These are phyloP conservation scores for Nematopogon swammerdamellus DNA, from an alignment of 2,888 invertebrate genomes.

Conservation along the genomic window DNA sequence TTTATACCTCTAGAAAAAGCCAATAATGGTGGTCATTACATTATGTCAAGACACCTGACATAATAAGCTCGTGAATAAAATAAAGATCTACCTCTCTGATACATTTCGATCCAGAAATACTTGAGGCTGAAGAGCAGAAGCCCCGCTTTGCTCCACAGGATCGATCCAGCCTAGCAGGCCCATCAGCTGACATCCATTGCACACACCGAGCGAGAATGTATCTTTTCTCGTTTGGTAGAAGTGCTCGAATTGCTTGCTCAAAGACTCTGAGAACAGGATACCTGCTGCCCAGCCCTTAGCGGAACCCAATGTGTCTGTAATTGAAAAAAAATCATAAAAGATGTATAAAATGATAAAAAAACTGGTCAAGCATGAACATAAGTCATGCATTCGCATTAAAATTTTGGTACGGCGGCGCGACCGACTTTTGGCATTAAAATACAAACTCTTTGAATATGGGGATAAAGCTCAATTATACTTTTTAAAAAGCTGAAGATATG, in stretches of 20 bases:
- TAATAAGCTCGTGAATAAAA: too few relatives aligned
- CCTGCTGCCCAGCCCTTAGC: constrained; percentile 98
- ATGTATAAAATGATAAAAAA: too few relatives aligned
- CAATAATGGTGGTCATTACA: too few relatives aligned
- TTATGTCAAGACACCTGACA: too few relatives aligned
- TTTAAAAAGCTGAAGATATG: too few relatives aligned
- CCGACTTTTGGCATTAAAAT: too few relatives aligned
- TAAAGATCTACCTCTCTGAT: constrained; percentile 91
- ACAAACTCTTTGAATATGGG: too few relatives aligned
- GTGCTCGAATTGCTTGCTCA: constrained; percentile 72
- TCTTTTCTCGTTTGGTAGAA: constrained; percentile 70
- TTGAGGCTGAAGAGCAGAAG: constrained; percentile 32
- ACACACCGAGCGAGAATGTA: constrained; percentile 96
- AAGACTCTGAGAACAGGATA: constrained; percentile 72
- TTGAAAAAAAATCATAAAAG: constrained; percentile 8
- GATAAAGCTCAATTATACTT: too few relatives aligned
- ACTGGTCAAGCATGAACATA: too few relatives aligned
- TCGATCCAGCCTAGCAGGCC: constrained; percentile 90
- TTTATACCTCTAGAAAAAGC: too few relatives aligned
- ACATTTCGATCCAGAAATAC: constrained; percentile 79
- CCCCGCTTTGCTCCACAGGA: constrained; percentile 23
- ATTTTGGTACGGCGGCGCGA: too few relatives aligned
- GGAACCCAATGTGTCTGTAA: constrained; percentile 87
- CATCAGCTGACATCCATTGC: constrained; percentile 98
- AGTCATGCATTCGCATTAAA: too few relatives aligned